Conservation (phyloP, 2,888 invertebrate species). For the Trichopoda pennipes region DNA sequence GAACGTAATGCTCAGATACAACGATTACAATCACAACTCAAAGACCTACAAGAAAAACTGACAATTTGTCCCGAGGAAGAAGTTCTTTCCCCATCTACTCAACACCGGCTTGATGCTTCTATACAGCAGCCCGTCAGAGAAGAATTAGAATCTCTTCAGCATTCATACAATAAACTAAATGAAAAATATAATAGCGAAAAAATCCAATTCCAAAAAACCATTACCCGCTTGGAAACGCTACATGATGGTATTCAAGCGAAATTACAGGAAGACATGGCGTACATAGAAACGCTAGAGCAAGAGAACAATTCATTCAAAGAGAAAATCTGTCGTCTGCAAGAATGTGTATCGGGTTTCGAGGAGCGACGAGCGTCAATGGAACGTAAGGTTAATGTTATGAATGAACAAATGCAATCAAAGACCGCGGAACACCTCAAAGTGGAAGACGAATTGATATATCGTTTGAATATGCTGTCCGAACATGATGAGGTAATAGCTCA, state of each 20-base stretch:
- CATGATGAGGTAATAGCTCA: conserved; percentile 84
- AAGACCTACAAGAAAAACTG: conserved; percentile 72
- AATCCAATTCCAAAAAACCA: conserved; percentile 75
- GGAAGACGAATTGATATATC: conserved; percentile 85
- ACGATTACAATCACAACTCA: conserved; percentile 74
- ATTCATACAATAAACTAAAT: conserved; percentile 71
- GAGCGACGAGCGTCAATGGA: conserved; percentile 84
- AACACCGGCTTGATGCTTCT: conserved; percentile 56
- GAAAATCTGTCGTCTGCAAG: conserved; percentile 85
- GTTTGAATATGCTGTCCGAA: conserved; percentile 84
- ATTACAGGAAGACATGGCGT: conserved; percentile 87
- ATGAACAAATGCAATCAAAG: conserved; percentile 83
- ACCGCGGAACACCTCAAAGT: conserved; percentile 84
- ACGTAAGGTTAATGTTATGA: conserved; percentile 84
- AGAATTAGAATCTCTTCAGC: conserved; percentile 69
- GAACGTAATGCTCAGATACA: conserved; percentile 83
- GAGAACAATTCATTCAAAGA: conserved; percentile 85
- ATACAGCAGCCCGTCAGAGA: conserved; percentile 52
- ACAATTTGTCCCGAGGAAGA: conserved; percentile 73
- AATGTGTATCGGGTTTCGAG: conserved; percentile 84
- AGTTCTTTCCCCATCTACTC: conserved; percentile 13
- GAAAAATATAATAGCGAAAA: conserved; percentile 74
- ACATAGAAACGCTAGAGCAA: conserved; percentile 87
- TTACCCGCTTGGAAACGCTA: conserved; percentile 76
- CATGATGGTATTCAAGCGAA: conserved; percentile 83